Conservation (phyloP, 35 echinoderm and acorn worm genomes). For the Apostichopus parvimensis region DNA sequence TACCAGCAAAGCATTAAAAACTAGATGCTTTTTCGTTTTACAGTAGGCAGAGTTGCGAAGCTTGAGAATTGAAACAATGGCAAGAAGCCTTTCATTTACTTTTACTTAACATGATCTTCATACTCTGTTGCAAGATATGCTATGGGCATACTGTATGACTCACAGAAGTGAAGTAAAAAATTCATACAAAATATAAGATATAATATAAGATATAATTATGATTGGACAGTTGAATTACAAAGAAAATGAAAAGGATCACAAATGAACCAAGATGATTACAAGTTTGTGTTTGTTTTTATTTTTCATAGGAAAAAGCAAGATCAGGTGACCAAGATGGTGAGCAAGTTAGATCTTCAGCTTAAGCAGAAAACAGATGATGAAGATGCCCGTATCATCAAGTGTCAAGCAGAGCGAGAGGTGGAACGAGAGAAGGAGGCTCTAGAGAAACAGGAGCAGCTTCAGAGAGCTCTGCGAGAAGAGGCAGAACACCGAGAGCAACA, state of each 20-base stretch:
- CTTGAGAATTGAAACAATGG: no score
- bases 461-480: slow-evolving; percentile 53
- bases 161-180: no score
- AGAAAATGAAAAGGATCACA: no score
- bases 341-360: slow-evolving; percentile 74
- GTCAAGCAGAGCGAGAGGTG: slow-evolving; percentile 73
- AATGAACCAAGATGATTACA: not conserved
- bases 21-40: no score
- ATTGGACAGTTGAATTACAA: no score
- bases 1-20: not conserved
- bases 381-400: slow-evolving; percentile 82
- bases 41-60: no score
- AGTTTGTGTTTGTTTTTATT: not conserved
- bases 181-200: no score
- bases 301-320: slow-evolving; percentile 92
- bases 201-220: no score
- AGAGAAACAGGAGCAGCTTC: slow-evolving; percentile 71
- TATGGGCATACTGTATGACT: no score
- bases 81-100: no score
- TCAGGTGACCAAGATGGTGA: slow-evolving; percentile 79
- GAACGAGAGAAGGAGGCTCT: slow-evolving; percentile 65
- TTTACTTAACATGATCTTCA: no score
- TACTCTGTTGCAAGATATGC: no score
- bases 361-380: slow-evolving; percentile 87
- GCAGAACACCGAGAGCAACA: slow-evolving; percentile 73